Evolutionary conservation across 2,888 invertebrate species (phyloP).

Genomic region (Xiphydria camelus): DNA sequence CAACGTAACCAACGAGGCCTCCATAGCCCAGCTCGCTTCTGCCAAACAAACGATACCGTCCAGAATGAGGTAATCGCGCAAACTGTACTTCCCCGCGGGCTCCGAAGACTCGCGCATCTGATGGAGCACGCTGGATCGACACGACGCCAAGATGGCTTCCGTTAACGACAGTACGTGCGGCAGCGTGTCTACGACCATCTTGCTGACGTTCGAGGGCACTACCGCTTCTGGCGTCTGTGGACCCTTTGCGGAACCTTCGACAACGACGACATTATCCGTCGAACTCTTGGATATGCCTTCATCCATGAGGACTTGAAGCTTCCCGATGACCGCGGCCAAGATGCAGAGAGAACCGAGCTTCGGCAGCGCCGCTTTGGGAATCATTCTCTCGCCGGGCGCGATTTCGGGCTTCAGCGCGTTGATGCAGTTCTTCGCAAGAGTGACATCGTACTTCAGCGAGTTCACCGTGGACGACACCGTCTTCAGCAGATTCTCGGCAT

Average conservation of each 20-base stretch:
- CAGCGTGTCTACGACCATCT: slow-evolving; percentile 65
- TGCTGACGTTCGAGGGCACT: slow-evolving; percentile 38
- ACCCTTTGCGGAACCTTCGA: too few relatives aligned
- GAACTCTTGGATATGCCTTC: slow-evolving; percentile 54
- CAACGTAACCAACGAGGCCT: slow-evolving; percentile 59
- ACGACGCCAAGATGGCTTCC: slow-evolving; percentile 63
- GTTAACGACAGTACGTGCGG: slow-evolving; percentile 69
- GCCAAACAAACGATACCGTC: slow-evolving; percentile 51
- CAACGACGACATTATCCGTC: slow-evolving; percentile 45
- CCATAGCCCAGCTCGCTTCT: slow-evolving; percentile 59
- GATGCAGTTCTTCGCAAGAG: slow-evolving; percentile 67
- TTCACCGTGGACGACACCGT: slow-evolving; percentile 74
- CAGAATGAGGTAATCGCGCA: slow-evolving; percentile 59
- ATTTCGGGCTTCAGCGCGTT: slow-evolving; percentile 61
- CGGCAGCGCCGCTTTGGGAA: slow-evolving; percentile 61
- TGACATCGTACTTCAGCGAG: slow-evolving; percentile 65
- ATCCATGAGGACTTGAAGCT: slow-evolving; percentile 69
- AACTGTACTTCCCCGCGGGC: slow-evolving; percentile 55
- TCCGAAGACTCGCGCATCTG: slow-evolving; percentile 57
- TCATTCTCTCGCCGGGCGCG: slow-evolving; percentile 45
- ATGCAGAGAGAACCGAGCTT: slow-evolving; percentile 75
- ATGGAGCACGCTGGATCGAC: slow-evolving; percentile 58
- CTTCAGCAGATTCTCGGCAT: slow-evolving; percentile 70
- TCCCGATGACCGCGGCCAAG: slow-evolving; percentile 75
- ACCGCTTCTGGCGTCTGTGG: slow-evolving; percentile 38